Percentiles rank a stretch among this genome's conserved stretches.
Conservation (phyloP, 2,113 vertebrate species). For the Marmota monax region DNA sequence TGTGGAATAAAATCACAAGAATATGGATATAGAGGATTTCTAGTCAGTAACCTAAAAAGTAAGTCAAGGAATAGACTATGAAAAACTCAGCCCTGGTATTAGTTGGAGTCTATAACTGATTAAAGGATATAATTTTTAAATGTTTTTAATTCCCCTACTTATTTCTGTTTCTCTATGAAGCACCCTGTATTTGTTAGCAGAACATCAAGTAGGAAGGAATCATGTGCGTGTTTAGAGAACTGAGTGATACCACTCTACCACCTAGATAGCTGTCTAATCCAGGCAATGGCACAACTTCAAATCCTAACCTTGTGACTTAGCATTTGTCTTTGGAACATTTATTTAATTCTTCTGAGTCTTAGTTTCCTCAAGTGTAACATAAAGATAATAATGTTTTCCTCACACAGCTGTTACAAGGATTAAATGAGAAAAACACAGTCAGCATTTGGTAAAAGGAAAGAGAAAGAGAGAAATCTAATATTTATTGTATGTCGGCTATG, state of each 20-base stretch:
- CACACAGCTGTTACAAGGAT: background rate
- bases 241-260: background rate
- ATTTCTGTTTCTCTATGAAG: constrained; percentile 5
- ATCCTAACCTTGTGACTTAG: background rate
- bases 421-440: background rate
- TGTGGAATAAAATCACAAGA: background rate
- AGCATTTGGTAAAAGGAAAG: background rate
- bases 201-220: background rate
- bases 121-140: background rate
- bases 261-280: background rate
- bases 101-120: background rate
- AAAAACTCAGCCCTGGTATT: background rate
- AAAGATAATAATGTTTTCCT: constrained; percentile 5
- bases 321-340: background rate
- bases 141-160: background rate
- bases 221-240: background rate
- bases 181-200: background rate
- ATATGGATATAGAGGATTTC: background rate
- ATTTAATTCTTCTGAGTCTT: background rate
- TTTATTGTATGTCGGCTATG: background rate
- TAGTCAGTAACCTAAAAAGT: background rate
- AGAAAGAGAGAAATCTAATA: constrained; percentile 8
- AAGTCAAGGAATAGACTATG: background rate
- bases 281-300: background rate
- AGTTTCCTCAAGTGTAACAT: background rate